Base-by-base conservation (phyloP, 2,113 vertebrate genomes). In the Siphamia tubifer region DNA sequence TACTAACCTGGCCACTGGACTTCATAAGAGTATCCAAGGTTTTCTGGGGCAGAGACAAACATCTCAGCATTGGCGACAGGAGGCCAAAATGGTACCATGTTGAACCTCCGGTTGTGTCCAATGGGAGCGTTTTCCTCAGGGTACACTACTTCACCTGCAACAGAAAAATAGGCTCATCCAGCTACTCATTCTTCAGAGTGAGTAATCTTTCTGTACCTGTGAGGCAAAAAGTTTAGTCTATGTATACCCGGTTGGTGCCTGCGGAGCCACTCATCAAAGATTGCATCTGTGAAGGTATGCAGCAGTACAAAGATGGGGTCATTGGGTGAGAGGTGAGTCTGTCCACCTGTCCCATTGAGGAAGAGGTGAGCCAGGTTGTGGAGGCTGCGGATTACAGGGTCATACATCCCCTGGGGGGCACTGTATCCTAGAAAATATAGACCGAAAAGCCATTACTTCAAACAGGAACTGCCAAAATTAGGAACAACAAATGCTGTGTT, bases 61-160 rank as follows among this genome's bases (percentile, higher is more conserved):
- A 99, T 98, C 86, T 98, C 95, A 11, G 92, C 93, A 25, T 96
- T 98, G 74, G 93, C 94, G 45, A 99, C 74, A 4, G 96, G 97
- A 62, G 97, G 97, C 97, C 97, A 99, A 68, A 98, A 99, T 13
- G 97, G 97, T 30, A 99, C 97, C 96, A 99, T 98, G 76, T 98
- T 98, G 77, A 95, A 98, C 52, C 89, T 92, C 20, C 95, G 76
- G 53, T 98, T 99, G 66, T 99, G 97, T 66, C 97, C 97, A 68
- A 98, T 97, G 1, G 97, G 97, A 19, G 97, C 95, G 2, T 98
- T 94, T 87, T 96, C 95, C 83, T 96, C 39, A 8, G 96, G 96
- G 68, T 95, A 99, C 31, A 89, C 93, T 15, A 93, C 88, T 48
- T 92, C 90, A 81, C 94, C 96, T 98, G 75, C 5, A 21, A 8